These are phyloP conservation scores for Baronia brevicornis DNA, from an alignment of 2,888 invertebrate genomes.

Conservation along the genomic window DNA sequence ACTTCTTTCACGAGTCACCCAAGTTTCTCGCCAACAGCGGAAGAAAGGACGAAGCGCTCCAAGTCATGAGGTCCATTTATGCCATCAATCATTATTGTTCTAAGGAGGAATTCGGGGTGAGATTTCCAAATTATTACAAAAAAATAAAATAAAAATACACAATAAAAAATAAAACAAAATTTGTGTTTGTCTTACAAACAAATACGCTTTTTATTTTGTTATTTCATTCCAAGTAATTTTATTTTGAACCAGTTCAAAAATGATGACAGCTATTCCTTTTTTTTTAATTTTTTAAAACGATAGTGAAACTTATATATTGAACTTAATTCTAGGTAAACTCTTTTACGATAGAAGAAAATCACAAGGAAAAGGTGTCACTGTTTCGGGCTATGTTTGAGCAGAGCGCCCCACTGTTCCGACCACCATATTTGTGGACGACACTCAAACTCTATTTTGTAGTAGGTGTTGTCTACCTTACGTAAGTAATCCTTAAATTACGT, in stretches of 20 bases:
- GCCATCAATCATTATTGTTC: slow-evolving; percentile 39
- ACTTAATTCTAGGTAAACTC: slow-evolving; percentile 45
- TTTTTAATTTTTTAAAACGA: neutral
- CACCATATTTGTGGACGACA: slow-evolving; percentile 47
- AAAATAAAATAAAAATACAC: too few species aligned
- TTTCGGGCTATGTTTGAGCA: slow-evolving; percentile 50
- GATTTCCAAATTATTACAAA: slow-evolving; percentile 6
- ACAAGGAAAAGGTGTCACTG: slow-evolving; percentile 35
- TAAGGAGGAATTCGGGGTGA: slow-evolving; percentile 45
- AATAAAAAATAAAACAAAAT: too few species aligned
- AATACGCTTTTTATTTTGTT: too few species aligned
- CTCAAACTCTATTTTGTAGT: slow-evolving; percentile 59
- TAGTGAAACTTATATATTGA: too few species aligned
- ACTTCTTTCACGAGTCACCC: slow-evolving; percentile 84
- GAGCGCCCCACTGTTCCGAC: slow-evolving; percentile 53
- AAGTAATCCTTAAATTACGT: slow-evolving; percentile 25
- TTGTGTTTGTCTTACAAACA: too few species aligned
- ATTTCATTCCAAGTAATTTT: neutral
- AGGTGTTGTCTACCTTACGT: slow-evolving; percentile 63
- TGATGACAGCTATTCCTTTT: too few species aligned
- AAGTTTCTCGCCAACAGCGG: slow-evolving; percentile 82
- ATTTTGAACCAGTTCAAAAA: neutral
- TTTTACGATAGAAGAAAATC: slow-evolving; percentile 33
- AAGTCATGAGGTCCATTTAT: slow-evolving; percentile 52
- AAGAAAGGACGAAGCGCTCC: slow-evolving; percentile 75